phyloP scores from a whole-genome alignment of 2,888 invertebrate genomes.

The Rhamnusium bicolor region DNA sequence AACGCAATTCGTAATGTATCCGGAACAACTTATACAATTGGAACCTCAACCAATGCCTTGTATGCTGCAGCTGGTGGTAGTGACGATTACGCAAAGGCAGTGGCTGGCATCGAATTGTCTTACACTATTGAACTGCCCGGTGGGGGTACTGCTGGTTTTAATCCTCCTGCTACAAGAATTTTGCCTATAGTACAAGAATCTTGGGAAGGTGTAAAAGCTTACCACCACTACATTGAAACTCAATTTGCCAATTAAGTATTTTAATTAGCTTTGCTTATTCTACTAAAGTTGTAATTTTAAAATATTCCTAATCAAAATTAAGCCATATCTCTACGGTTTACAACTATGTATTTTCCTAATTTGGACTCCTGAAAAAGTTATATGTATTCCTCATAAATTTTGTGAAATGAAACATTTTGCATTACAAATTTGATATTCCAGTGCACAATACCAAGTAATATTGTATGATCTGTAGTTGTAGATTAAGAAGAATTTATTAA shows the following conservation, averaged over 20 bases:
- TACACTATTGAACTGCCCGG: conserved; percentile 80
- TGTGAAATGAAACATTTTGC: no score
- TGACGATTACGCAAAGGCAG: conserved; percentile 78
- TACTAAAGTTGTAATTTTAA: no score
- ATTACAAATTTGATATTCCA: no score
- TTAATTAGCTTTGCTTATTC: not conserved
- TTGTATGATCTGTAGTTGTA: no score
- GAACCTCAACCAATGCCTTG: conserved; percentile 69
- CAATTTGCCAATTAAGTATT: conserved; percentile 17
- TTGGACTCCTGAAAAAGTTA: no score
- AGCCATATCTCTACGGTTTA: not conserved
- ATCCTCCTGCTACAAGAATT: conserved; percentile 74
- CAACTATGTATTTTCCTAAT: no score
- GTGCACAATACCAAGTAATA: no score
- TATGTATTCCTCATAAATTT: no score
- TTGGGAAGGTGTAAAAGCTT: conserved; percentile 75
- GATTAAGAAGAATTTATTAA: no score
- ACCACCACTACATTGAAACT: conserved; percentile 67
- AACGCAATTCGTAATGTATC: conserved; percentile 66
- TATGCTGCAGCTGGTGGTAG: conserved; percentile 77
- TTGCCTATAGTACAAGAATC: conserved; percentile 75
- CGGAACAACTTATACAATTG: conserved; percentile 72
- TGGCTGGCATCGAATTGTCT: conserved; percentile 73
- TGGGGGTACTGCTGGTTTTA: conserved; percentile 73
- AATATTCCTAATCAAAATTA: not conserved